Evolutionary conservation across 2,888 invertebrate species (phyloP), one percentile per base, ranked within the genome.

Genomic region (Brachycybe producta): DNA sequence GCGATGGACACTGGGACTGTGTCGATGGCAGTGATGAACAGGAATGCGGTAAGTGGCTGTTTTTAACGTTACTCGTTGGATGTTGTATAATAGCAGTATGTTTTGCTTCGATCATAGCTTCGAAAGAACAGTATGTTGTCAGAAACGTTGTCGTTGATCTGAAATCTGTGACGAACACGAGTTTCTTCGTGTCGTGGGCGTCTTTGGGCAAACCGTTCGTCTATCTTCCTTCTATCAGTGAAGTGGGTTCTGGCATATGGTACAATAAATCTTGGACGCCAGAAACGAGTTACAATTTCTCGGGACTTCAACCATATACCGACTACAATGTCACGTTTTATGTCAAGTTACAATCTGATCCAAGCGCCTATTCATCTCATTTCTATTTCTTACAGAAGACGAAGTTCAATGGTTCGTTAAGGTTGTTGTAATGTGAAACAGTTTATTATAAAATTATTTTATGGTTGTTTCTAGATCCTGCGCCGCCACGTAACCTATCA

Each of bases 291-390:
- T 74, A 69, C 62, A 74, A 73, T 38, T 84, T 86, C 60, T 72
- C 69, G 0, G 65, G 74, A 47, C 68, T 87, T 41, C 70, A 75
- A 54, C 78, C 86, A 0, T 82, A 70, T 60, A 84, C 84, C 0
- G 70, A 72, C n/a, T 87, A 87, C 62, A 84, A 84, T 57, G 73
- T 85, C 53, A 85, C 84, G 0, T 79, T 86, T 45, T 84, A 79
- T 64, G 80, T 83, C 0, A 49, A 49, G 23, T 26, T 43, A 17
- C 32, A 42, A 26, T 35, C 35, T 17, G 32, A 34, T 8, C 35
- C 42, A 17, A 35, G 43, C 26, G 34, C 36, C 1, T 49, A 43
- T 49, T 35, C 42, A 8, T 11, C 26, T 3, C 42, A 49, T 21
- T 17, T 35, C 30, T 49, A 49, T 23, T 17, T 40, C 27, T 7